Percentiles rank a stretch among this genome's conserved stretches.
These are phyloP conservation scores for Shargacucullia verbasci DNA, from an alignment of 2,888 invertebrate genomes.

Conservation along the genomic window DNA sequence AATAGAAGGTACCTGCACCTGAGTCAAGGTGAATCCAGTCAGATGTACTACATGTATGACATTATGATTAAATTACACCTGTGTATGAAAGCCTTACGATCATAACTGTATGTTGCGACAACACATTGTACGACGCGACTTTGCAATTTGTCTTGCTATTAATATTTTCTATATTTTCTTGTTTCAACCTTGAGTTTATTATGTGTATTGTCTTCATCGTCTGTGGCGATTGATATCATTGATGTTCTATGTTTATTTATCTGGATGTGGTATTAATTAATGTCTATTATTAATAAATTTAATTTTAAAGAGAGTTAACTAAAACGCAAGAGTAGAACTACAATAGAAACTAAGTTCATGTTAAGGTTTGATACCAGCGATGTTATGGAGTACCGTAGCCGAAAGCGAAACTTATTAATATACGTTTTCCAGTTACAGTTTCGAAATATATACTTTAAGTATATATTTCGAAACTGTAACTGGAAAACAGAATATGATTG, in stretches of 20 bases:
- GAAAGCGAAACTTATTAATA: no score
- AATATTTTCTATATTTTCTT: conserved; percentile 70
- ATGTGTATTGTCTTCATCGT: conserved; percentile 73
- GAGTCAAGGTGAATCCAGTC: conserved; percentile 69
- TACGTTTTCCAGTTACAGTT: no score
- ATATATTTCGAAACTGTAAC: no score
- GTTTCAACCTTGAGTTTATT: conserved; percentile 80
- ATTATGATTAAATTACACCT: conserved; percentile 74
- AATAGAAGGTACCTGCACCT: conserved; percentile 59
- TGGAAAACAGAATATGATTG: no score
- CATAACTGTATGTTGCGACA: conserved; percentile 63
- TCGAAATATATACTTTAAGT: no score
- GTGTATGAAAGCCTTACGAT: conserved; percentile 60
- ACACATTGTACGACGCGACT: conserved; percentile 42
- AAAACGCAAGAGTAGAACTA: no score
- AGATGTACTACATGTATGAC: conserved; percentile 59
- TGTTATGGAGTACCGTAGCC: no score
- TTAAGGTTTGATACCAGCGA: no score
- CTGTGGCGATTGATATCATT: conserved; percentile 42
- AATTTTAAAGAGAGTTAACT: no score
- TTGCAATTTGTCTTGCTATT: conserved; percentile 71
- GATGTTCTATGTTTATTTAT: conserved; percentile 39
- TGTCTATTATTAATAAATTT: no score
- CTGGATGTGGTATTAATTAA: conserved; percentile 55
- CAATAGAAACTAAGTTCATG: no score